These are phyloP conservation scores for Melanotaenia nigrans DNA, from an alignment of 2,797 vertebrate genomes.

Conservation along the genomic window DNA sequence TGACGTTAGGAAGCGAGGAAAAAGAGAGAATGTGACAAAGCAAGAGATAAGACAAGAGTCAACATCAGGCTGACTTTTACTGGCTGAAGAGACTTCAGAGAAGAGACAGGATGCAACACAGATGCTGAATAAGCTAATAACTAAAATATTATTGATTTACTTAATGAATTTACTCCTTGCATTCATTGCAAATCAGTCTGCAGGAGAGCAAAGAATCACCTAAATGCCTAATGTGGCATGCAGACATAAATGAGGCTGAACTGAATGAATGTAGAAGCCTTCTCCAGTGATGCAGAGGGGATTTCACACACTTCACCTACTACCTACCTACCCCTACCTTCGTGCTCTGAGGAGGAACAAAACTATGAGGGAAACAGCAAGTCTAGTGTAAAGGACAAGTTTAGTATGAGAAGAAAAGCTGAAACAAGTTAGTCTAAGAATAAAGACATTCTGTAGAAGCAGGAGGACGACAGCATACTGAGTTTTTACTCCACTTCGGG, in stretches of 20 bases:
- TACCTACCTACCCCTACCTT: not conserved
- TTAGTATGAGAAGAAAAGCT: constrained; percentile 2
- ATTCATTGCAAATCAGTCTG: not conserved
- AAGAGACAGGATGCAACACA: not conserved
- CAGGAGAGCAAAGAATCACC: not conserved
- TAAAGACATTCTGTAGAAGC: constrained; percentile 27
- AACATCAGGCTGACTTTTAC: not conserved
- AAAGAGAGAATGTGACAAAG: not conserved
- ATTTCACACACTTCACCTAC: constrained; percentile 1
- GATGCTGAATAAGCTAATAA: not conserved
- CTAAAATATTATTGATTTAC: not conserved
- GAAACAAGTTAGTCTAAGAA: constrained; percentile 16
- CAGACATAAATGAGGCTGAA: constrained; percentile 23
- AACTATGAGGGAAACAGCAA: constrained; percentile 10
- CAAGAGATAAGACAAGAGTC: too few species aligned
- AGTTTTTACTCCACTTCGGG: constrained; percentile 24
- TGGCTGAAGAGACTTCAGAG: not conserved
- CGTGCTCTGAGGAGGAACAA: not conserved
- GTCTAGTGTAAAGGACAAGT: constrained; percentile 17
- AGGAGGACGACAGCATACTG: constrained; percentile 17
- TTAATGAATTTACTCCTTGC: constrained; percentile 1
- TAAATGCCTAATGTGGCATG: constrained; percentile 3
- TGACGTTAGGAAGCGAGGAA: not conserved
- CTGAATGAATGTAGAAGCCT: constrained; percentile 7
- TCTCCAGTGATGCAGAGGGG: constrained; percentile 6